These are phyloP conservation scores for Chrysaora quinquecirrha DNA, from an alignment of 30 jellyfish, hydroid and myxozoan genomes.

Conservation along the genomic window DNA sequence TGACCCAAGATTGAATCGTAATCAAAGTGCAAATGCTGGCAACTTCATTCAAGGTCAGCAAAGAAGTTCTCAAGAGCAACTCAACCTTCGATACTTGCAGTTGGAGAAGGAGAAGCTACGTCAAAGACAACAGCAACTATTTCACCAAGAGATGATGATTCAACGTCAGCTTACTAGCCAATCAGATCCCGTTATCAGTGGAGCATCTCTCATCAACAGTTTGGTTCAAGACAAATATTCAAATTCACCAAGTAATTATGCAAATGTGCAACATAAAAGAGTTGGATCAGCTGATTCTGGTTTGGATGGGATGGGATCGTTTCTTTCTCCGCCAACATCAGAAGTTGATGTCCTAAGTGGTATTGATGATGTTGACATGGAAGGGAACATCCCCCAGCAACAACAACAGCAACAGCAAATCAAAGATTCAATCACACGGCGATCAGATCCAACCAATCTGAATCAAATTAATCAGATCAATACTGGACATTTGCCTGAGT, in stretches of 20 bases:
- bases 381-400: slow-evolving; percentile 68
- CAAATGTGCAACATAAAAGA: slow-evolving; percentile 77
- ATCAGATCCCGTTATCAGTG: slow-evolving; percentile 72
- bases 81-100: slow-evolving; percentile 76
- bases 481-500: slow-evolving; percentile 87
- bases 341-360: slow-evolving; percentile 80
- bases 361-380: slow-evolving; percentile 92
- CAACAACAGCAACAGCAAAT: slow-evolving; percentile 32
- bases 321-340: slow-evolving; percentile 73
- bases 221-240: slow-evolving; percentile 83
- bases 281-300: slow-evolving; percentile 97
- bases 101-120: slow-evolving; percentile 71
- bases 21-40: slow-evolving; percentile 41
- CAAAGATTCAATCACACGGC: slow-evolving; percentile 47
- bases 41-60: slow-evolving; percentile 59
- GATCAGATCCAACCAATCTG: slow-evolving; percentile 64
- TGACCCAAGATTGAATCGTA: slow-evolving; percentile 90
- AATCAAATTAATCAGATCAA: slow-evolving; percentile 56
- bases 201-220: slow-evolving; percentile 78
- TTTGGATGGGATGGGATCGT: slow-evolving; percentile 88
- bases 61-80: slow-evolving; percentile 53
- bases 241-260: slow-evolving; percentile 39
- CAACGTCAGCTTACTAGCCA: slow-evolving; percentile 71
- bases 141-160: slow-evolving; percentile 81
- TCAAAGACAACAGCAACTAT: slow-evolving; percentile 75